Evolutionary conservation across 2,113 vertebrate species (phyloP), one percentile per base, ranked within the genome.

Genomic region (Potamarius usumacintae): DNA sequence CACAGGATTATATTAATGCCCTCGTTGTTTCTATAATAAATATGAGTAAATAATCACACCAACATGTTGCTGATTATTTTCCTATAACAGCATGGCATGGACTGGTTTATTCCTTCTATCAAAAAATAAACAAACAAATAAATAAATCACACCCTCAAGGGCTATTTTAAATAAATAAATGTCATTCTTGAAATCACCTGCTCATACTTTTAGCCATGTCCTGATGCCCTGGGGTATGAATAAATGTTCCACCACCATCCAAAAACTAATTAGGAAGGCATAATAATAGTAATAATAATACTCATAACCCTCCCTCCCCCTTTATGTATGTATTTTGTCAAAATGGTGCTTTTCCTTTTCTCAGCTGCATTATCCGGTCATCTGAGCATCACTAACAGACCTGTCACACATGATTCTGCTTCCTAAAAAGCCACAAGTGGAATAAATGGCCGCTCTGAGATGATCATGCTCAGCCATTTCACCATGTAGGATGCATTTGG

Each of bases 401-500:
- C 90, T 93, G 94, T 95, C 94, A 96, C 93, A 94, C 92, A 92
- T 79, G 89, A 94, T 95, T 94, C 93, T 92, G 90, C 91, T 90
- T 93, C 91, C 92, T 89, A 92, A 91, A 90, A 91, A 95, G 91
- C 94, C 91, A 92, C 89, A 91, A 92, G 86, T 89, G 87, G 92
- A 93, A 92, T 94, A 93, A 95, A 94, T 94, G 93, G 92, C 91
- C 92, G 89, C 86, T 91, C 94, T 95, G 92, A 94, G 90, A 91
- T 91, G 91, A 94, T 93, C 90, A 92, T 83, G 92, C 93, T 94
- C 91, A 89, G 80, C 92, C 86, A 90, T 95, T 94, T 93, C 89
- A 93, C 95, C 94, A 94, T 94, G 93, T 91, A 94, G 93, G 93
- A 96, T 95, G 92, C 91, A 96, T 95, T 95, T 92, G 91, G 90